Base-by-base conservation (phyloP, 1,140 invertebrate species). In the Drosophila cardini region DNA sequence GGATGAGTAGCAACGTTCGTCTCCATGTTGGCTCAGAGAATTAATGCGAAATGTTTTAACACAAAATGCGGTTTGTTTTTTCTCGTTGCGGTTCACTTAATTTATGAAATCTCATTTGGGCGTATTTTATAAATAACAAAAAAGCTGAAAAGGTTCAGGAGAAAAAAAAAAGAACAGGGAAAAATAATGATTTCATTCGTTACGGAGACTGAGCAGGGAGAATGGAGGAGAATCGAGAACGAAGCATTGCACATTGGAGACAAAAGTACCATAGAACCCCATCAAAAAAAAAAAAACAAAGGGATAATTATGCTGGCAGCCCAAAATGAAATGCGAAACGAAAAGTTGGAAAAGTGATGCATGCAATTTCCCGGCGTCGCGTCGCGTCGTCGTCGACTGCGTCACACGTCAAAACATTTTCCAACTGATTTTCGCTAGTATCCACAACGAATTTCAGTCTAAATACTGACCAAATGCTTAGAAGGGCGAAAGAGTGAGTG, bases 141-240 rank as follows among this genome's bases (percentile, higher is more conserved):
- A 77, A 75, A 76, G 43, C 26, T 57, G 46, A 72, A 81, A 80
- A 48, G 56, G 58, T 62, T 32, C 34, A 40, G 11, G n/a, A 26
- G 11, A 30, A 5, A 2, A 26, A 50, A 52, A 52, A 8, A 72
- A 72, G 36, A 75, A n/a, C n/a, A n/a, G n/a, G 55, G 38, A 70
- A 57, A 16, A 62, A 62, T 38, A 76, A 84, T 68, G 56, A 72
- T 85, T 84, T 80, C 69, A 84, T 84, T 69, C 67, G 80, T 63
- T 63, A 68, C 73, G 80, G 40, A 57, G 48, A 50, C 32, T 64
- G 69, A 30, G 48, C 80, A 76, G 69, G 21, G 36, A 57, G 70
- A 69, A 67, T 56, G 43, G 38, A 16, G 43, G 38, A 16, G 43
- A 46, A 74, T 52, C 74, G 57, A 75, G 68, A 82, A 76, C 21